phyloP scores from a whole-genome alignment of 2,113 vertebrate species.

The Bufo gargarizans region DNA sequence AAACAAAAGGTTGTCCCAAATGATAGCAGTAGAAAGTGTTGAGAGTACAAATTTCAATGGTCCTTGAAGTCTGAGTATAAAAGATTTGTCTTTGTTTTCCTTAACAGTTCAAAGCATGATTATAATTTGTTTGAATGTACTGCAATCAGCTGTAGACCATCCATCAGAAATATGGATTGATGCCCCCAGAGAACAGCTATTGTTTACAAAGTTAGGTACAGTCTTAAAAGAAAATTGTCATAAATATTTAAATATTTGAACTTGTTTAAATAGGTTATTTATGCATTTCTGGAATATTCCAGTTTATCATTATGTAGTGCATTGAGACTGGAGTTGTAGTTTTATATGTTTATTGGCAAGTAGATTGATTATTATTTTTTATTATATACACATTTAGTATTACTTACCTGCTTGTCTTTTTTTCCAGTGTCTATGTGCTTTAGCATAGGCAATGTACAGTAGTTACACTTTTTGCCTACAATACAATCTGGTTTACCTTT shows the following conservation, averaged over 20 bases:
- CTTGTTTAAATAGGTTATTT: neutral
- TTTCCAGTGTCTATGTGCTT: too few species aligned
- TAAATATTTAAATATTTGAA: neutral
- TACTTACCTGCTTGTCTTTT: too few species aligned
- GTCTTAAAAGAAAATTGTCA: neutral
- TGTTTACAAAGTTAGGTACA: neutral
- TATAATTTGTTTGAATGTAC: constrained; percentile 19
- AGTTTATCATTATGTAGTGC: too few species aligned
- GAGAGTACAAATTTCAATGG: neutral
- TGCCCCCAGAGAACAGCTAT: neutral
- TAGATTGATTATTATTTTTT: too few species aligned
- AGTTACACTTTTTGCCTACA: too few species aligned
- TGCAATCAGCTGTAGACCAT: neutral
- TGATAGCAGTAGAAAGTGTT: constrained; percentile 5
- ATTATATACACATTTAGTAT: too few species aligned
- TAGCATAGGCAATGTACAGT: too few species aligned
- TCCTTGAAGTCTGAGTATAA: neutral
- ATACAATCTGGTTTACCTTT: too few species aligned
- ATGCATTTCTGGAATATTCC: too few species aligned
- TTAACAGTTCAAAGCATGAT: neutral
- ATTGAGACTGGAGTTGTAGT: too few species aligned
- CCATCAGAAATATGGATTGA: neutral
- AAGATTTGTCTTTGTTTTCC: constrained; percentile 6
- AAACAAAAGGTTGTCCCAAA: constrained; percentile 4
- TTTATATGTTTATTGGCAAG: too few species aligned